Base-by-base conservation (phyloP, 2,113 vertebrate genomes). In the Girardinichthys multiradiatus region DNA sequence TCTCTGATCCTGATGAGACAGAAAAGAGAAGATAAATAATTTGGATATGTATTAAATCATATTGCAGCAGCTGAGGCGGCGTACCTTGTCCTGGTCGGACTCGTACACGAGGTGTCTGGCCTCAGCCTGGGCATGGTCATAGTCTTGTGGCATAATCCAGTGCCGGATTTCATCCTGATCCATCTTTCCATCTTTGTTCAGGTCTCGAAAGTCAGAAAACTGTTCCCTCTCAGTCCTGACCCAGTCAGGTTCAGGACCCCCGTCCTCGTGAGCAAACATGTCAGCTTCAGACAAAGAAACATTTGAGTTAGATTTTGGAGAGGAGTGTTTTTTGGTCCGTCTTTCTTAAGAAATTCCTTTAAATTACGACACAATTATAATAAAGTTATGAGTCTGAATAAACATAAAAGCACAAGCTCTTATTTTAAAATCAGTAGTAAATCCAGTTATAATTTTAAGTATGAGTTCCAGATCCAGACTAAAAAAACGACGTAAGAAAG, bases 91-190 rank as follows among this genome's bases (percentile, higher is more conserved):
- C 54, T 90, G 90, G 85, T 99, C 98, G 0, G 98, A 98, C 89
- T 99, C 97, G 0, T 98, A 96, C 19, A 99, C 94, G 68, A 99
- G 94, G 78, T 99, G 98, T 74, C 96, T 93, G 71, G 98, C 98
- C 91, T 99, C 98, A 0, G 98, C 97, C 76, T 96, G 95, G 0
- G 98, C 98, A 0, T 99, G 97, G 88, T 99, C 98, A 0, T 99
- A 99, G 87, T 98, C 97, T 30, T 98, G 95, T 1, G 98, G 98
- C 72, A 99, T 96, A 84, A 99, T 99, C 98, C 98, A 99, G 74
- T 97, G 96, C 45, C 94, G 95, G 86, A 99, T 98, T 89, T 99
- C 98, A 0, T 97, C 96, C 87, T 91, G 90, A 87, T 99, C 98
- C 96, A 99, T 96, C 83, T 97, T 98, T 9, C 98, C 98, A 0